phyloP scores from a whole-genome alignment of 2,113 vertebrate genomes.

The Ciconia stormi region DNA sequence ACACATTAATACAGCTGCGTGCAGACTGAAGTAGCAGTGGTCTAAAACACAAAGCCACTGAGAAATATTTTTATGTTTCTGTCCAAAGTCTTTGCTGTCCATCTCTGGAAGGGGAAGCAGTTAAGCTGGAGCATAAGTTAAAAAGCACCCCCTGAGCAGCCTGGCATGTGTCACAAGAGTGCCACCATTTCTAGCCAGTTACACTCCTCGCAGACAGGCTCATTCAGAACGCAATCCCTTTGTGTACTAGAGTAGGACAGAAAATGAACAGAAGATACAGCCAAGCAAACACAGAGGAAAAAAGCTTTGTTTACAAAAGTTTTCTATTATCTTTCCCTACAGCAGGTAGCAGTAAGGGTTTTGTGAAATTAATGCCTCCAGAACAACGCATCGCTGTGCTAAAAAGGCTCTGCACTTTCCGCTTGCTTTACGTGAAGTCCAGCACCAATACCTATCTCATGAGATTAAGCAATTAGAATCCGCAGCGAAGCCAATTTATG shows the following conservation, averaged over 20 bases:
- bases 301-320: neutral
- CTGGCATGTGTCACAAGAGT: accelerated
- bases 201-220: neutral
- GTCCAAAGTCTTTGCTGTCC: neutral
- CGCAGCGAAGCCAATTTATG: neutral
- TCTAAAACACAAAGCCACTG: neutral
- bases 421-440: neutral
- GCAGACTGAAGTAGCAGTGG: neutral
- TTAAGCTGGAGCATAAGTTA: neutral
- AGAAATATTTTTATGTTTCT: accelerated
- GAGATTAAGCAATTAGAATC: neutral
- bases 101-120: neutral
- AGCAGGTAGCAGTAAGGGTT: neutral
- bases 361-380: accelerated
- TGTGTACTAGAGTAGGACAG: neutral
- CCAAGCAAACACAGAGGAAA: neutral
- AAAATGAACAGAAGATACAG: neutral
- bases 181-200: accelerated
- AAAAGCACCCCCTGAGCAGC: neutral
- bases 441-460: neutral
- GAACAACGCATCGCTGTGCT: accelerated
- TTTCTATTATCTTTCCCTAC: neutral
- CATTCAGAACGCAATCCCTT: accelerated
- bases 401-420: neutral
- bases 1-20: accelerated